A percentile compares a stretch with the other conserved stretches of the same genome.
phyloP scores from a whole-genome alignment of 1,140 invertebrate species.

The Dendroctonus valens region DNA sequence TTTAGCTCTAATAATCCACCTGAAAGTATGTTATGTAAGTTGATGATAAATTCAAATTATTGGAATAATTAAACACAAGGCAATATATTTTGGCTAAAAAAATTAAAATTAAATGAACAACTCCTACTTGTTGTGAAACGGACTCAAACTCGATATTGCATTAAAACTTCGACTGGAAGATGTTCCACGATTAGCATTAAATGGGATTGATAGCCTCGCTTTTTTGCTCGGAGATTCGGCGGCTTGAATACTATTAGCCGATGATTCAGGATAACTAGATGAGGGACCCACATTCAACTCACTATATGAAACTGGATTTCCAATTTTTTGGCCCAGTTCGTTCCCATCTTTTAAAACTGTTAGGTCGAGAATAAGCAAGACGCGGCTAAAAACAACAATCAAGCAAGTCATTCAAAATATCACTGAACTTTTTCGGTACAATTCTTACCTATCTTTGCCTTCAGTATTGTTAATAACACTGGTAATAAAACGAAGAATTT shows the following conservation, averaged over 20 bases:
- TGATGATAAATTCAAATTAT: not conserved
- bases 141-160: conserved; percentile 79
- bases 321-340: conserved; percentile 73
- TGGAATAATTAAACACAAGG: not conserved
- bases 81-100: not conserved
- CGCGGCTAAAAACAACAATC: conserved; percentile 56
- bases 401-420: too few species aligned
- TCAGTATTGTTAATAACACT: conserved; percentile 64
- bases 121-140: conserved; percentile 83
- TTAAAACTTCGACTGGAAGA: conserved; percentile 53
- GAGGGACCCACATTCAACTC: too few species aligned
- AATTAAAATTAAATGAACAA: not conserved
- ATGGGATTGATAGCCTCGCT: not conserved
- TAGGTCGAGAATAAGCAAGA: conserved; percentile 80
- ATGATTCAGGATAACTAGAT: too few species aligned
- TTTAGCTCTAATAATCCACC: conserved; percentile 90
- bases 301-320: conserved; percentile 59
- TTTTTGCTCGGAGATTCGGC: conserved; percentile 9
- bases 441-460: conserved; percentile 47
- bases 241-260: not conserved
- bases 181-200: not conserved
- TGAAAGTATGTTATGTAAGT: conserved; percentile 44
- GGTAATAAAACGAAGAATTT: conserved; percentile 76
- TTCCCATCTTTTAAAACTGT: conserved; percentile 69
- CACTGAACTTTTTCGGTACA: conserved; percentile 9